A percentile compares a stretch with the other conserved stretches of the same genome.
Conservation (phyloP, 1,140 invertebrate genomes). For the Limonius californicus region DNA sequence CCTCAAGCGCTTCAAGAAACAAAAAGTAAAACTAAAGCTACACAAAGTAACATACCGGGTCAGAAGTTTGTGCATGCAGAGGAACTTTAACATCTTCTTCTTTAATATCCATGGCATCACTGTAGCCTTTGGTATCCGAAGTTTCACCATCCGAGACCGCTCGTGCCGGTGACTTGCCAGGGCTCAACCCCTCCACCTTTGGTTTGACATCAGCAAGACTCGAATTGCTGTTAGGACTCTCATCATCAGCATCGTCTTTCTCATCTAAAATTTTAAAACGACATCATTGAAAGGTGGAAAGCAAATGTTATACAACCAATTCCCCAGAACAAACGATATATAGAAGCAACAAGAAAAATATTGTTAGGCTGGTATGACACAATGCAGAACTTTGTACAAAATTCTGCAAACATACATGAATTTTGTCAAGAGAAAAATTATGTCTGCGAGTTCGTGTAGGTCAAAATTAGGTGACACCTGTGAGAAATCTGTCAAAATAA, state of each 20-base stretch:
- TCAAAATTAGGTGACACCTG: too few species aligned
- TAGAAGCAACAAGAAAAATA: too few species aligned
- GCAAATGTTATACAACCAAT: too few species aligned
- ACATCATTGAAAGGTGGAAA: too few species aligned
- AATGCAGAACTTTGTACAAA: too few species aligned
- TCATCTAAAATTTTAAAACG: too few species aligned
- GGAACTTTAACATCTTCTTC: conserved; percentile 53
- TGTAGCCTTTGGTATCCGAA: conserved; percentile 1
- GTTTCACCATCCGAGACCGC: conserved; percentile 24
- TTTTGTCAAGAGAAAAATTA: too few species aligned
- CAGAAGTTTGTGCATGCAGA: conserved; percentile 51
- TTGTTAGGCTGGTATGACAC: too few species aligned
- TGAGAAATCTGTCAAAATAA: too few species aligned
- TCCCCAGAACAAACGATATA: conserved; percentile 7
- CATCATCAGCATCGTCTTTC: conserved; percentile 51
- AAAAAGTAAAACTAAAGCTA: too few species aligned
- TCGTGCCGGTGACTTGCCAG: conserved; percentile 33
- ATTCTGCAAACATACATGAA: too few species aligned
- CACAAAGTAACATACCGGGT: conserved; percentile 51
- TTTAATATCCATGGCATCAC: conserved; percentile 31
- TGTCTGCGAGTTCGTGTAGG: too few species aligned
- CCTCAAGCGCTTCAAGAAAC: background rate
- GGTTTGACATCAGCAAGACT: conserved; percentile 34
- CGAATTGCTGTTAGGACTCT: conserved; percentile 40
- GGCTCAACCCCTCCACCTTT: conserved; percentile 32